Evolutionary conservation across 2,797 vertebrate genomes (phyloP).

Genomic region (Oryzias sinensis): DNA sequence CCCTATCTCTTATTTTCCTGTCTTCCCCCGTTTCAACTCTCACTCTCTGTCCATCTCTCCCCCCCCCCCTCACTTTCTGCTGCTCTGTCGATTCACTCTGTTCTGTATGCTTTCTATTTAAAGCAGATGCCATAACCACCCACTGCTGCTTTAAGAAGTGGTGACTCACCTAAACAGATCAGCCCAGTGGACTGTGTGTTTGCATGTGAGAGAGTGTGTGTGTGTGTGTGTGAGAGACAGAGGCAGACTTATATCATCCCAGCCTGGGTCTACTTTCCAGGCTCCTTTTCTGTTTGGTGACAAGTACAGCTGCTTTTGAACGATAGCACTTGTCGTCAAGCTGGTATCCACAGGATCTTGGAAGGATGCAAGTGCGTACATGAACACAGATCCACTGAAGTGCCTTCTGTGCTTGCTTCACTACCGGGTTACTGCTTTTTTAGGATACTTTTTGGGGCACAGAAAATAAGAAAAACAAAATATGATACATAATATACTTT

Average conservation of each 20-base stretch:
- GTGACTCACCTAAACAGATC: conserved; percentile 75
- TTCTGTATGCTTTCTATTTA: conserved; percentile 66
- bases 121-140: conserved; percentile 69
- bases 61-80: conserved; percentile 32
- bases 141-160: conserved; percentile 72
- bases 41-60: conserved; percentile 4
- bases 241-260: conserved; percentile 58
- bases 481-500: neutral
- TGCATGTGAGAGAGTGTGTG: conserved; percentile 15
- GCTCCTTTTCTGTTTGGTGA: conserved; percentile 51
- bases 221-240: conserved; percentile 14
- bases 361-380: conserved; percentile 33
- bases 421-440: conserved; percentile 33
- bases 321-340: conserved; percentile 54
- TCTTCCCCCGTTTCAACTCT: conserved; percentile 27
- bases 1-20: conserved; percentile 40
- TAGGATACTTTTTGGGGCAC: conserved; percentile 36
- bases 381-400: conserved; percentile 4
- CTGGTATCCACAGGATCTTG: conserved; percentile 47
- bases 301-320: conserved; percentile 63
- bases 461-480: conserved; percentile 39
- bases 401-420: conserved; percentile 33
- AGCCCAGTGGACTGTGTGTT: conserved; percentile 40
- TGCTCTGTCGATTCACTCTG: conserved; percentile 54
- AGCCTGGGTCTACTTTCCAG: conserved; percentile 49